Conservation (phyloP, 2,113 vertebrate species). For the Entomyzon cyanotis region DNA sequence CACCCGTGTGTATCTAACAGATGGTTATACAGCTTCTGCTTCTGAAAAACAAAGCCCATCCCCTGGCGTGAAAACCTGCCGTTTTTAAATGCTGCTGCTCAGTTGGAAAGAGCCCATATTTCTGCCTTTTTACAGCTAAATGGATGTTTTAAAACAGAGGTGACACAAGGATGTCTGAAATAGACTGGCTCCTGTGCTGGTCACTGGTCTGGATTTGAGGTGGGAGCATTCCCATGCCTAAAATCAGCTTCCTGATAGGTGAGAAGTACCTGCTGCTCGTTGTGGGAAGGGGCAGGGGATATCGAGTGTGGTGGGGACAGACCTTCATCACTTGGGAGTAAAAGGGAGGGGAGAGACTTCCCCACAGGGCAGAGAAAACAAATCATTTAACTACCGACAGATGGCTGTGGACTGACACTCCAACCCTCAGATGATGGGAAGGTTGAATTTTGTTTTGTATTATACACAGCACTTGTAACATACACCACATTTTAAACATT, state of each 20-base stretch:
- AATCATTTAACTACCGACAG: not conserved
- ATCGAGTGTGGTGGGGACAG: not conserved
- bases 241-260: rapidly evolving
- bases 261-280: not conserved
- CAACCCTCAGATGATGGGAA: not conserved
- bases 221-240: not conserved
- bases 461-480: not conserved
- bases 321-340: not conserved
- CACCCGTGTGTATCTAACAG: not conserved
- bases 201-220: not conserved
- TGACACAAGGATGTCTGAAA: not conserved
- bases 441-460: not conserved
- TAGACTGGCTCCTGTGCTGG: not conserved
- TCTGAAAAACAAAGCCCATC: not conserved
- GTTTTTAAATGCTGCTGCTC: not conserved
- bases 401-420: not conserved
- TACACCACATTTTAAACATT: not conserved
- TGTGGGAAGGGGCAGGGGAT: not conserved
- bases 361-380: not conserved
- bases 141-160: not conserved
- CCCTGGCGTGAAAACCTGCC: not conserved
- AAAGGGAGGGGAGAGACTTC: not conserved
- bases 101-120: not conserved
- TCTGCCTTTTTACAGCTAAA: not conserved
- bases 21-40: not conserved